Evolutionary conservation across 2,113 vertebrate genomes (phyloP).

Genomic region (Eptesicus fuscus): DNA sequence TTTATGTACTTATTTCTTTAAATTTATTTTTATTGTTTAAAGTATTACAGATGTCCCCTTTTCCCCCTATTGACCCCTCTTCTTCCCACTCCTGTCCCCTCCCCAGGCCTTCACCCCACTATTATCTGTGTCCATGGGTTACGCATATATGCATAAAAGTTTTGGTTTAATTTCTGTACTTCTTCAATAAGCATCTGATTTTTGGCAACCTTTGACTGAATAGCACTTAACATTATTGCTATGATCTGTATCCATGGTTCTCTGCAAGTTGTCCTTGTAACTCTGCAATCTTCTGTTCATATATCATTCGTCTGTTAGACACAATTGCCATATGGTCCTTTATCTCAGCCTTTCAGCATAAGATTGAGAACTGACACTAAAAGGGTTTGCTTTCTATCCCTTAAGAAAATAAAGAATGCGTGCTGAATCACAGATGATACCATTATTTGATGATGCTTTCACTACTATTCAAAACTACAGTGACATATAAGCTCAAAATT

Average conservation of each 20-base stretch:
- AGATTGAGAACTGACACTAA: neutral
- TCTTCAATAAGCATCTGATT: conserved; percentile 96
- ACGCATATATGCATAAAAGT: no score
- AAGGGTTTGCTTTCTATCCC: neutral
- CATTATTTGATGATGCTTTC: neutral
- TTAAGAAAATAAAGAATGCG: neutral
- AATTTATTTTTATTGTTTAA: no score
- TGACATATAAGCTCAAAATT: neutral
- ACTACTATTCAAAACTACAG: neutral
- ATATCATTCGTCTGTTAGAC: conserved; percentile 95
- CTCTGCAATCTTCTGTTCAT: conserved; percentile 92
- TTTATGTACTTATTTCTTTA: no score
- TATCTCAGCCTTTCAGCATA: neutral
- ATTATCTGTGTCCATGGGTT: no score
- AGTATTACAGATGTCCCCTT: no score
- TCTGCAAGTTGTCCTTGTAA: conserved; percentile 91
- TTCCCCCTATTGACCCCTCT: no score
- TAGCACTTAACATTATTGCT: conserved; percentile 91
- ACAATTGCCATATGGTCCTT: conserved; percentile 87
- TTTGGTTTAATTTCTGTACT: conserved; percentile 90
- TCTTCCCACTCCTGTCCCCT: no score
- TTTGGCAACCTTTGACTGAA: conserved; percentile 96
- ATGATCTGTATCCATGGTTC: conserved; percentile 98
- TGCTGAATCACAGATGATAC: neutral
- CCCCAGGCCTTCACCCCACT: no score